Percentiles rank a stretch among this genome's conserved stretches.
Evolutionary conservation across 2,113 vertebrate species (phyloP).

Genomic region (Chamaea fasciata): DNA sequence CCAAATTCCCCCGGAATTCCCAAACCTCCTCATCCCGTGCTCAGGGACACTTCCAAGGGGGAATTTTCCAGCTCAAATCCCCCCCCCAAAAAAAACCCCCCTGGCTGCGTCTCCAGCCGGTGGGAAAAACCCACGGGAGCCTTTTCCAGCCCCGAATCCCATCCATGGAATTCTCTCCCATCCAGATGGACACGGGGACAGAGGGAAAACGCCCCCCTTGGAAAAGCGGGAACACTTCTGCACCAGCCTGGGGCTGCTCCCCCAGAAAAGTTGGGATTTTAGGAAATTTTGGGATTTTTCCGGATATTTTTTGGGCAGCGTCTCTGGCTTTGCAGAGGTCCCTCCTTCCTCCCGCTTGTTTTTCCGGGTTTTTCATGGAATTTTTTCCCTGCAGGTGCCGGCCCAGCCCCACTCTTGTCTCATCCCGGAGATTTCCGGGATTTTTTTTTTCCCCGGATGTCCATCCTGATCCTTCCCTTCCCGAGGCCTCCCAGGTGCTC

Average conservation of each 20-base stretch:
- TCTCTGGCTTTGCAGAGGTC: no score
- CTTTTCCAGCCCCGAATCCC: background rate
- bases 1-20: background rate
- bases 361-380: background rate
- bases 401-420: background rate
- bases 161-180: background rate
- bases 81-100: no score
- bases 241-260: accelerated
- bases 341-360: background rate
- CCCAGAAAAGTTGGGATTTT: background rate
- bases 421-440: accelerated
- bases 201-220: background rate
- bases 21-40: background rate
- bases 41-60: background rate
- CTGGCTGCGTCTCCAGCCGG: accelerated
- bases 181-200: background rate
- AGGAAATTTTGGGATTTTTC: background rate
- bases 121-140: accelerated
- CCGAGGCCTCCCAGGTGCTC: background rate
- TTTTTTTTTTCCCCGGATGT: background rate
- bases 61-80: background rate
- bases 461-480: background rate
- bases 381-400: background rate
- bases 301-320: accelerated
- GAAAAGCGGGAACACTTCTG: accelerated